Evolutionary conservation across 2,888 invertebrate species (phyloP), one percentile per base, ranked within the genome.

Genomic region (Xanthorhoe spadicearia): DNA sequence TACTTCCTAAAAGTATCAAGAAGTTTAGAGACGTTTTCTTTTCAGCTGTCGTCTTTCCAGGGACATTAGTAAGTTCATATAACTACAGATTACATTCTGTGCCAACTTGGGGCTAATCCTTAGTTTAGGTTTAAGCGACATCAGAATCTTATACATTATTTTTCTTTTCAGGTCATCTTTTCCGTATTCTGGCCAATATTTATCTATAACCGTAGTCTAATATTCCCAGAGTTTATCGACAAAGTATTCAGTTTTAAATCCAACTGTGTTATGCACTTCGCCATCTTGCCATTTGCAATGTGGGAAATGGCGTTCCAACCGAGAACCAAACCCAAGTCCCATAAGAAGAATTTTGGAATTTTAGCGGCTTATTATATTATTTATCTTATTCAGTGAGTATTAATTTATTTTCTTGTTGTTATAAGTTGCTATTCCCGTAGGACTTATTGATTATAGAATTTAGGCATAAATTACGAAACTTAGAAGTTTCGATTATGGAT

Each of bases 121-220:
- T n/a, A n/a, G n/a, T n/a, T n/a, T n/a, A n/a, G n/a, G n/a, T n/a
- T n/a, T n/a, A n/a, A n/a, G n/a, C n/a, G n/a, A n/a, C n/a, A n/a
- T n/a, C n/a, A n/a, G n/a, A n/a, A n/a, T n/a, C n/a, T 23, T 23
- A 23, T 23, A 23, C 23, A 23, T 3, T 23, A 23, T 23, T 23
- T 23, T 23, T 23, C 4, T 23, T 23, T 23, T 23, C 83, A 88
- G 88, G 3, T 82, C 0, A 74, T 87, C 2, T 80, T 82, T 53
- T 17, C 69, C 2, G 1, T 85, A 4, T 88, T 88, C 75, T 88
- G 88, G 88, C 77, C 86, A 0, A 28, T 88, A 7, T 87, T 77
- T 65, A 46, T 85, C 0, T 81, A 78, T 54, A 79, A 88, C 56
- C 71, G 82, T 46, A 75, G 70, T 4, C 64, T 87, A 0, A 67